A percentile compares a stretch with the other conserved stretches of the same genome.
These are phyloP conservation scores for Piprites chloris DNA, from an alignment of 2,113 vertebrate genomes.

Conservation along the genomic window DNA sequence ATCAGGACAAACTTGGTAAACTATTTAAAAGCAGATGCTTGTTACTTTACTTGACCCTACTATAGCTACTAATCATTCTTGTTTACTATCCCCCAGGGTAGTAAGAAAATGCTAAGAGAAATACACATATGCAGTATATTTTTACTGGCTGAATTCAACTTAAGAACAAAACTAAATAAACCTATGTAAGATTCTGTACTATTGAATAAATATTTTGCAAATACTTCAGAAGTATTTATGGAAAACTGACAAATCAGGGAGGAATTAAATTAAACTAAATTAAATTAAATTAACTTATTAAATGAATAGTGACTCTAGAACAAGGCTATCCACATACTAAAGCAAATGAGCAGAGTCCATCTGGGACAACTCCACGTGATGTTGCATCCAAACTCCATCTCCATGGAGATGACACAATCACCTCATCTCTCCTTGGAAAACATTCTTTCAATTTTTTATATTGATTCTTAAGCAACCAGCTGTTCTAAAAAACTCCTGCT, in stretches of 20 bases:
- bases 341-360: not conserved
- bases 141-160: not conserved
- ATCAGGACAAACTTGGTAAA: not conserved
- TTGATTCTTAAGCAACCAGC: not conserved
- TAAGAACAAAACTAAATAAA: not conserved
- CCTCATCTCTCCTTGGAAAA: not conserved
- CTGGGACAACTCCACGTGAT: not conserved
- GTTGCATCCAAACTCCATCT: not conserved
- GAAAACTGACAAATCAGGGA: not conserved
- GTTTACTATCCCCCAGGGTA: not conserved
- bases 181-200: not conserved
- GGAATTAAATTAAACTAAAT: not conserved
- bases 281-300: too few species aligned
- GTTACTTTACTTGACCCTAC: not conserved
- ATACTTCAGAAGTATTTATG: not conserved
- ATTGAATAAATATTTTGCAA: not conserved
- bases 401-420: conserved; percentile 14
- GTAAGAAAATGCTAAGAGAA: not conserved
- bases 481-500: not conserved
- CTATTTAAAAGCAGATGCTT: not conserved
- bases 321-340: not conserved
- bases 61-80: not conserved
- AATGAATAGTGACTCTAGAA: not conserved
- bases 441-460: not conserved
- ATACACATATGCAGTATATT: not conserved